phyloP scores from a whole-genome alignment of 2,113 vertebrate species.

The Theropithecus gelada region DNA sequence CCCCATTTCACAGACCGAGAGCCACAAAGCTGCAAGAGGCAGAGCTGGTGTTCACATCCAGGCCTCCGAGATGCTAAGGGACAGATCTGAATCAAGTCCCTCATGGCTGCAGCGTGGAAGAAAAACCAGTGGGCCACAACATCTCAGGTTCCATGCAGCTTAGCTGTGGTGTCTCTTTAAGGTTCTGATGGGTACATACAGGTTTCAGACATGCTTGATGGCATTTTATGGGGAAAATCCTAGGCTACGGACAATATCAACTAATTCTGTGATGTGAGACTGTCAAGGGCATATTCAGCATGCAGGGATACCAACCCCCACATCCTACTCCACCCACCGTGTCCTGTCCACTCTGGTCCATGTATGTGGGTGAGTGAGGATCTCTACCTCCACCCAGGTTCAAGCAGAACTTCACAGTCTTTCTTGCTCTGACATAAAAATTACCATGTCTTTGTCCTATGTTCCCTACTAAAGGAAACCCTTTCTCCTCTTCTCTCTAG shows the following conservation, averaged over 20 bases:
- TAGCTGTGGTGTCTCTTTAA: background rate
- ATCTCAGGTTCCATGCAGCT: background rate
- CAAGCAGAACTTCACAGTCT: too few relatives aligned
- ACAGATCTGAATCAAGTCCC: background rate
- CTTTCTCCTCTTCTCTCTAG: slow-evolving; percentile 48
- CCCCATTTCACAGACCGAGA: background rate
- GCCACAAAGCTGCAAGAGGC: background rate
- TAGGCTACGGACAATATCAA: background rate
- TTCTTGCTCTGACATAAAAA: background rate
- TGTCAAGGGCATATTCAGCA: too few relatives aligned
- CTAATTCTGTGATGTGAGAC: background rate
- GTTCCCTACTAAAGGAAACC: background rate
- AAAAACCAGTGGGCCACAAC: background rate
- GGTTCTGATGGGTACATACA: fast-evolving
- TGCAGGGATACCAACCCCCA: background rate
- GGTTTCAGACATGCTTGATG: background rate
- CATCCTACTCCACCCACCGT: fast-evolving
- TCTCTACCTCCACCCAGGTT: too few relatives aligned
- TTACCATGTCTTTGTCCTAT: background rate
- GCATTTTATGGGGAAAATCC: background rate
- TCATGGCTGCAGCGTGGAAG: background rate
- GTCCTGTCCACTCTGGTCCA: background rate
- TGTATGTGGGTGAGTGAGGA: fast-evolving
- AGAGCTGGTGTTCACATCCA: background rate
- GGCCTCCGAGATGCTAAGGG: background rate